Evolutionary conservation across 2,888 invertebrate genomes (phyloP).

Genomic region (Odontocolon sp.): DNA sequence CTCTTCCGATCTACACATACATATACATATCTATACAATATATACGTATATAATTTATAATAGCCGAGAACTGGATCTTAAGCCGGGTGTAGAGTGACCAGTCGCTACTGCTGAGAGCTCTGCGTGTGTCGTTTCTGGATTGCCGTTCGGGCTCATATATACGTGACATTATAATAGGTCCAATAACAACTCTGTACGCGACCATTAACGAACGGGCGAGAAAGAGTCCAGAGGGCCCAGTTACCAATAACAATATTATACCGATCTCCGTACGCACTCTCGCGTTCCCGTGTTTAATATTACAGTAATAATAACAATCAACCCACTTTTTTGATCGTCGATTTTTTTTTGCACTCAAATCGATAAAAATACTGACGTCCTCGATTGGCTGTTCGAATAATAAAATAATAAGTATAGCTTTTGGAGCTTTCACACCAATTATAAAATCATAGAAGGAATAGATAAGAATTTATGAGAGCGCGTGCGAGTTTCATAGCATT

Average conservation of each 20-base stretch:
- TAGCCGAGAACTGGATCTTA: conserved; percentile 16
- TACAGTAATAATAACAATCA: conserved; percentile 52
- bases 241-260: conserved; percentile 24
- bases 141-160: conserved; percentile 13
- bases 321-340: not conserved
- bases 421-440: no score
- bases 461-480: not conserved
- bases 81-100: not conserved
- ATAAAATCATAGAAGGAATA: not conserved
- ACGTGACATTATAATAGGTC: conserved; percentile 66
- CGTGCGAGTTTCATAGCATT: not conserved
- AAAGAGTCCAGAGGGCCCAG: conserved; percentile 28
- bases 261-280: conserved; percentile 44
- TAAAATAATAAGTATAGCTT: no score
- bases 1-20: no score
- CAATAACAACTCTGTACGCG: conserved; percentile 61
- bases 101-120: conserved; percentile 23
- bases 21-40: not conserved
- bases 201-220: conserved; percentile 60
- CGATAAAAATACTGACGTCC: conserved; percentile 50
- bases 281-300: conserved; percentile 40
- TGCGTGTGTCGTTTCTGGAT: conserved; percentile 44
- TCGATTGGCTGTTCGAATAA: not conserved
- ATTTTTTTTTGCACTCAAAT: conserved; percentile 19
- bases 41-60: not conserved